Evolutionary conservation across 2,113 vertebrate species (phyloP).

Genomic region (Peromyscus californicus): DNA sequence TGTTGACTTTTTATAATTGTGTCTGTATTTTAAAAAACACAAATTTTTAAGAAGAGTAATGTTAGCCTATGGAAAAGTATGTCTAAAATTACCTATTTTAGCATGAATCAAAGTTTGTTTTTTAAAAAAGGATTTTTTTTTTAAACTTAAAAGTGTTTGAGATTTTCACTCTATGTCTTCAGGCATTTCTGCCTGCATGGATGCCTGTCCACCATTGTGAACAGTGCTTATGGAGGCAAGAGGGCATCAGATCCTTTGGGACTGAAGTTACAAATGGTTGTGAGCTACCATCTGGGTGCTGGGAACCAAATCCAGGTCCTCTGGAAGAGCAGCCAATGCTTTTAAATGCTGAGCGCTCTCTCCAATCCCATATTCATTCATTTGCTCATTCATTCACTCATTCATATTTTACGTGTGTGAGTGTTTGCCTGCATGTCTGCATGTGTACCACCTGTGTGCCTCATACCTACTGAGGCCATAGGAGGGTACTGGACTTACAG

Average conservation of each 20-base stretch:
- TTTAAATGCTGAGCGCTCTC: background rate
- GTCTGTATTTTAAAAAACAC: background rate
- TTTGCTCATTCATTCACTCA: background rate
- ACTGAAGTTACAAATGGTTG: background rate
- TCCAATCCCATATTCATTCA: background rate
- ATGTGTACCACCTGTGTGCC: background rate
- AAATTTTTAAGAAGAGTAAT: background rate
- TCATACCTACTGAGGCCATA: background rate
- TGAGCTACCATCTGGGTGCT: background rate
- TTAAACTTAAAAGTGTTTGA: background rate
- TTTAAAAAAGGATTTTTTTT: background rate
- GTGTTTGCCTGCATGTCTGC: background rate
- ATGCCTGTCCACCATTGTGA: background rate
- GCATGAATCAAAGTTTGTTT: slow-evolving; percentile 4
- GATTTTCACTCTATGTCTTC: background rate
- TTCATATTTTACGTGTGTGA: background rate
- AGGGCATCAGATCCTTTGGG: background rate
- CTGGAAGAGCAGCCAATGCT: background rate
- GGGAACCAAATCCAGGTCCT: background rate
- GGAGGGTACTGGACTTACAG: background rate
- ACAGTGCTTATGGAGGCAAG: background rate
- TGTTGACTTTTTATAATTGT: background rate
- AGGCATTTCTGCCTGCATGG: background rate
- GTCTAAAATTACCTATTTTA: background rate
- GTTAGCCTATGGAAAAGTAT: background rate